Evolutionary conservation across 2,113 vertebrate genomes (phyloP).

Genomic region (Solea solea): DNA sequence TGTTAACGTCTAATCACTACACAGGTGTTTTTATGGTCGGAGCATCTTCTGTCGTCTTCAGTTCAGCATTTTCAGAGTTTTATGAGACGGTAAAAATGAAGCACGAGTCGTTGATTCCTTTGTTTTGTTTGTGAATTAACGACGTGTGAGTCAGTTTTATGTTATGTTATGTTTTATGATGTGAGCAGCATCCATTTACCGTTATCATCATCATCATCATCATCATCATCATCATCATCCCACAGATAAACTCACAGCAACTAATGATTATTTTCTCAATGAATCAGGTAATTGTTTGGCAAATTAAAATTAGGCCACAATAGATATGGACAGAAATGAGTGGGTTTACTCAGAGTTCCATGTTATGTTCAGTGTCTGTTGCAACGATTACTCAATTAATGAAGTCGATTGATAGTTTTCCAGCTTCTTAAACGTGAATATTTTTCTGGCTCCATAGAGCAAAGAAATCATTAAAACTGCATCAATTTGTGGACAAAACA

Average conservation of each 20-base stretch:
- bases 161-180: constrained; percentile 9
- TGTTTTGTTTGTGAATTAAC: constrained; percentile 66
- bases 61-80: neutral
- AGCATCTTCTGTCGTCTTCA: neutral
- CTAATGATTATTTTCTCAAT: no score
- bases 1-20: neutral
- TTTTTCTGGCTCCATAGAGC: no score
- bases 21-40: neutral
- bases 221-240: neutral
- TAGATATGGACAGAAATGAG: no score
- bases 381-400: neutral
- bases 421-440: no score
- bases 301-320: no score
- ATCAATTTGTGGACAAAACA: no score
- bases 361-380: neutral
- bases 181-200: constrained; percentile 24
- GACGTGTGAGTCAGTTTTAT: constrained; percentile 46
- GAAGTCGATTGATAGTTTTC: no score
- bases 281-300: no score
- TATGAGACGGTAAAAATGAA: constrained; percentile 13
- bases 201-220: neutral
- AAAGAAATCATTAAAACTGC: no score
- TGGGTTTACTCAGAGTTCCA: no score
- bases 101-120: constrained; percentile 6
- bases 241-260: neutral